These are phyloP conservation scores for Neolamprologus brichardi DNA, from an alignment of 2,113 vertebrate genomes.

Conservation along the genomic window DNA sequence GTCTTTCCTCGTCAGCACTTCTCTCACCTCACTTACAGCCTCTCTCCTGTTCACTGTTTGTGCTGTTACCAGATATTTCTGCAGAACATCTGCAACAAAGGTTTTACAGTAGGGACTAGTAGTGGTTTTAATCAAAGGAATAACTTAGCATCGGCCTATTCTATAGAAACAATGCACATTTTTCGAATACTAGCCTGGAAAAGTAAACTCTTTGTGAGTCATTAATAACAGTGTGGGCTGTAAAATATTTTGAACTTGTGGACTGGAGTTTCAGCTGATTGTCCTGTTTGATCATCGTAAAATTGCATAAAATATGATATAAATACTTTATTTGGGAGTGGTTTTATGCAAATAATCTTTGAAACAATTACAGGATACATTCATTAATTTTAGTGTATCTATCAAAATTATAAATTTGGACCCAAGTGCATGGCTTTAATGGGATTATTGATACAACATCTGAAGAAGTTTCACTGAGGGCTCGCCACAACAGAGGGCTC, in stretches of 20 bases:
- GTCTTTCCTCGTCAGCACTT: constrained; percentile 39
- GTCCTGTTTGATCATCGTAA: background rate
- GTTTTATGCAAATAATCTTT: background rate
- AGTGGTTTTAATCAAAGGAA: background rate
- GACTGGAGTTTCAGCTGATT: background rate
- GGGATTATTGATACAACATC: background rate
- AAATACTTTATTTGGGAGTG: background rate
- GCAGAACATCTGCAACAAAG: background rate
- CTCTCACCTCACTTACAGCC: background rate
- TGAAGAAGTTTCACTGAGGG: background rate
- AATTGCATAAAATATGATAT: background rate
- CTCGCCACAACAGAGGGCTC: background rate
- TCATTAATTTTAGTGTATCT: background rate
- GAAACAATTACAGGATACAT: background rate
- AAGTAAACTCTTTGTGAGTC: background rate
- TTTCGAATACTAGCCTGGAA: background rate
- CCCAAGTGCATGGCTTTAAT: background rate
- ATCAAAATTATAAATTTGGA: background rate
- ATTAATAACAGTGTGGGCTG: background rate
- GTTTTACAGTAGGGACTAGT: background rate
- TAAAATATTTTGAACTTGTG: background rate
- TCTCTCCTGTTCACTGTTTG: background rate
- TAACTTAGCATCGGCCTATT: background rate
- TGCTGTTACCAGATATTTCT: background rate
- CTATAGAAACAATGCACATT: background rate